Conservation (phyloP, 1,140 invertebrate genomes). For the Panulirus ornatus region DNA sequence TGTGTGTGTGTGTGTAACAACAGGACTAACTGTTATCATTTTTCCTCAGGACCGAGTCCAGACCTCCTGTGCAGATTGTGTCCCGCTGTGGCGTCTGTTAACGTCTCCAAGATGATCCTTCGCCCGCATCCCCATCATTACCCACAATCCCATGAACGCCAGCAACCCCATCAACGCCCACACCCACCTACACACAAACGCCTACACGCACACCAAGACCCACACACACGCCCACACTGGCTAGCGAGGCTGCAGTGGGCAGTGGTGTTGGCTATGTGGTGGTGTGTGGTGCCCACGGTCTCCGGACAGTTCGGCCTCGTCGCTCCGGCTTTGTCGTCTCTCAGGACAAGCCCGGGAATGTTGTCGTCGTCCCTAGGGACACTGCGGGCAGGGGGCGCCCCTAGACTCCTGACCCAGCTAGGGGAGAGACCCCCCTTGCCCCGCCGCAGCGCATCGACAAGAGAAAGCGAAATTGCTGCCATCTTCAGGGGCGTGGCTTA, state of each 20-base stretch:
- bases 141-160: no score
- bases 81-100: not conserved
- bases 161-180: no score
- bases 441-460: conserved; percentile 28
- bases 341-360: not conserved
- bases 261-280: not conserved
- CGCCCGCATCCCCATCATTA: no score
- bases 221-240: not conserved
- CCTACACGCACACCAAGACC: no score
- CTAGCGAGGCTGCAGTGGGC: not conserved
- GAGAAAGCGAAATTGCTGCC: conserved; percentile 60
- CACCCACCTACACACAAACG: no score
- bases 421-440: not conserved
- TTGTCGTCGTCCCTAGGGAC: not conserved
- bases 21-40: not conserved
- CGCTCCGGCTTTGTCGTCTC: not conserved
- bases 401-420: not conserved
- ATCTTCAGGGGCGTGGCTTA: conserved; percentile 68
- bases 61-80: not conserved
- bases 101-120: not conserved
- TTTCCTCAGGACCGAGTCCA: not conserved
- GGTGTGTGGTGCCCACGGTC: not conserved
- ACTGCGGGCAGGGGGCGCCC: not conserved
- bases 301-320: conserved; percentile 27
- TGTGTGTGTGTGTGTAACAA: not conserved